phyloP scores from a whole-genome alignment of 2,113 vertebrate genomes.

The Philantomba maxwellii region DNA sequence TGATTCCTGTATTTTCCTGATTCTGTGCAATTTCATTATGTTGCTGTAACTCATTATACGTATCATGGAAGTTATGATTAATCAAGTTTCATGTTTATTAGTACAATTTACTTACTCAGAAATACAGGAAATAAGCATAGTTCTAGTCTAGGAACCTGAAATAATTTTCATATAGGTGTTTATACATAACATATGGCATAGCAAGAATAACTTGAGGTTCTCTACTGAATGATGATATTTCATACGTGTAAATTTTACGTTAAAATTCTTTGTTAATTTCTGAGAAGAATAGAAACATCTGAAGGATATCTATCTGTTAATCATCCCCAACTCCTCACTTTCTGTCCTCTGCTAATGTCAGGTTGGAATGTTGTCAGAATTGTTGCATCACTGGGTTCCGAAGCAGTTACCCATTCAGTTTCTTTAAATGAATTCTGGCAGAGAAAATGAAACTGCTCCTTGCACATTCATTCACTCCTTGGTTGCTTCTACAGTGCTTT shows the following conservation, averaged over 20 bases:
- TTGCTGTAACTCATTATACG: conserved; percentile 18
- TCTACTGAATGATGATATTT: background rate
- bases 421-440: background rate
- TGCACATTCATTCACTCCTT: background rate
- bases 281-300: background rate
- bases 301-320: background rate
- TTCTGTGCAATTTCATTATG: background rate
- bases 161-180: background rate
- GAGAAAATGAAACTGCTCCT: background rate
- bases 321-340: background rate
- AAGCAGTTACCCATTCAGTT: background rate
- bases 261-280: conserved; percentile 5
- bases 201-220: background rate
- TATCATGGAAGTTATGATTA: background rate
- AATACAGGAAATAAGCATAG: conserved; percentile 23
- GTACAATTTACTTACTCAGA: conserved; percentile 35
- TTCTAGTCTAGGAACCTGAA: background rate
- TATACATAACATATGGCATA: background rate
- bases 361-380: background rate
- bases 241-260: background rate
- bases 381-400: background rate
- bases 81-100: background rate
- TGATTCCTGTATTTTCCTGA: conserved; percentile 29
- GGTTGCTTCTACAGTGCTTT: background rate
- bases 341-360: background rate